A percentile compares a stretch with the other conserved stretches of the same genome.
Evolutionary conservation across 1,140 invertebrate genomes (phyloP).

Genomic region (Diabrotica virgifera): DNA sequence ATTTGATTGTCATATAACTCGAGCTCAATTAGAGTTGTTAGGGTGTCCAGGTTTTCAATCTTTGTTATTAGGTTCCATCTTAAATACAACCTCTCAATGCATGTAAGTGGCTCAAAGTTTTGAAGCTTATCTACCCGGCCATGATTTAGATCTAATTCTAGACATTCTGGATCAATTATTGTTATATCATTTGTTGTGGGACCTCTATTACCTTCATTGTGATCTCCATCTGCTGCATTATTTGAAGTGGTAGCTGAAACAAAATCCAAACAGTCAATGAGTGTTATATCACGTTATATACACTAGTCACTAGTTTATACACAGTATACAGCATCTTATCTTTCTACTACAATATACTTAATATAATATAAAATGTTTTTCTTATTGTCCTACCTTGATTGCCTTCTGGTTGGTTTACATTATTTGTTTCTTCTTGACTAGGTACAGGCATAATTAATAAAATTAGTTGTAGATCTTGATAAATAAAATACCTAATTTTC

Average conservation of each 20-base stretch:
- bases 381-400: not conserved
- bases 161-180: slow-evolving; percentile 45
- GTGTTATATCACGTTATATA: no score
- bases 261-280: not conserved
- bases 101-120: slow-evolving; percentile 71
- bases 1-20: slow-evolving; percentile 98
- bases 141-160: slow-evolving; percentile 85
- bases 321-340: no score
- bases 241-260: not conserved
- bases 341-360: no score
- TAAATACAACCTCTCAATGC: slow-evolving; percentile 78
- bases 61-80: slow-evolving; percentile 95
- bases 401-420: not conserved
- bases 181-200: slow-evolving; percentile 46
- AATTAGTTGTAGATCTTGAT: not conserved
- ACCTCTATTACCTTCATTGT: slow-evolving; percentile 9
- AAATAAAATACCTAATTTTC: no score
- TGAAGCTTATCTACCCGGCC: slow-evolving; percentile 77
- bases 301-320: no score
- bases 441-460: slow-evolving; percentile 6
- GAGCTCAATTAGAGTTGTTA: slow-evolving; percentile 77
- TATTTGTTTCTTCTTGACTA: not conserved
- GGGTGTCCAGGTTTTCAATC: slow-evolving; percentile 80
- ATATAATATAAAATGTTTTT: no score
- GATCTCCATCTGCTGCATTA: not conserved